Percentiles rank a stretch among this genome's conserved stretches.
phyloP scores from a whole-genome alignment of 1,140 invertebrate species.

The Drosophila nasuta region DNA sequence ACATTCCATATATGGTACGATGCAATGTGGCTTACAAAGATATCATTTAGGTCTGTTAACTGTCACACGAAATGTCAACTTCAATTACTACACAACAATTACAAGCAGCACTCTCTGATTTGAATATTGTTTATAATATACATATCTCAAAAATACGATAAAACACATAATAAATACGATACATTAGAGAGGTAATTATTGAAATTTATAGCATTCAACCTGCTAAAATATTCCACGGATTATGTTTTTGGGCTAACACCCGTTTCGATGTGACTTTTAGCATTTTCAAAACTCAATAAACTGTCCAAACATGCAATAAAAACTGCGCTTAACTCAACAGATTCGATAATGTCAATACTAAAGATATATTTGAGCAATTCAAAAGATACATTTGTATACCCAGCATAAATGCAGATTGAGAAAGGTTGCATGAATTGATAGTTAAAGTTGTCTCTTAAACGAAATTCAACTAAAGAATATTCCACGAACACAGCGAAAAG shows the following conservation, averaged over 20 bases:
- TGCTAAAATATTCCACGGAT: slow-evolving; percentile 8
- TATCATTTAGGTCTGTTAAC: slow-evolving; percentile 30
- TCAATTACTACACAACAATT: slow-evolving; percentile 1
- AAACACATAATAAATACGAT: no score
- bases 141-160: no score
- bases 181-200: no score
- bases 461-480: no score
- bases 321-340: slow-evolving; percentile 40
- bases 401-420: neutral
- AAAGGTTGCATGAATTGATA: neutral
- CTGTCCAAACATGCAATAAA: slow-evolving; percentile 39
- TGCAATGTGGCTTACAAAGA: slow-evolving; percentile 4
- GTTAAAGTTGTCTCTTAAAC: neutral
- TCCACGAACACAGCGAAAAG: no score
- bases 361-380: slow-evolving; percentile 40
- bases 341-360: slow-evolving; percentile 49
- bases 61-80: slow-evolving; percentile 41
- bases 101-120: neutral
- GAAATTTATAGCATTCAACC: neutral
- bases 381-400: slow-evolving; percentile 35
- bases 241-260: slow-evolving; percentile 13
- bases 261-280: slow-evolving; percentile 24
- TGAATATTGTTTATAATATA: neutral
- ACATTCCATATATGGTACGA: neutral
- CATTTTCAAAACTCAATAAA: slow-evolving; percentile 34